Evolutionary conservation across 2,888 invertebrate genomes (phyloP), one percentile per base, ranked within the genome.

Genomic region (Drosophila anomelani): DNA sequence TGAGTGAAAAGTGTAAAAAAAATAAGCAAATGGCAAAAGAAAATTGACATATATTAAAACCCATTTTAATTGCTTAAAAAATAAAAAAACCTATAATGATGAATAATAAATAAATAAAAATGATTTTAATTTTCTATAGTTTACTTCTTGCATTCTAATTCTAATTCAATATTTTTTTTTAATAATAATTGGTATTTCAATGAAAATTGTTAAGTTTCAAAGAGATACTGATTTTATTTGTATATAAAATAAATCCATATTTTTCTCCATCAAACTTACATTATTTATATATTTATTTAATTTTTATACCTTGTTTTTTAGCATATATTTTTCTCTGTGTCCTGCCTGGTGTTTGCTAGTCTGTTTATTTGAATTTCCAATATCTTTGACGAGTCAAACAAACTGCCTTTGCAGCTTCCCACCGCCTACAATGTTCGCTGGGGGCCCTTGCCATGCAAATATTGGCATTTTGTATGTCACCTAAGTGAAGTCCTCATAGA

Each of bases 401-500:
- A 64, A 49, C 63, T 49, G 54, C 41, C 54, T 47, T 47, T 59
- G 47, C 41, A 29, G 20, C 36, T 17, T 46, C 15, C 29, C 23
- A 2, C 47, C n/a, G 9, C 26, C 29, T 5, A 32, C 20, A 41
- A 23, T 49, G 51, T 17, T 10, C 10, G n/a, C 1, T 17, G 43
- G 43, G 9, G 34, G 38, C 17, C 13, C 46, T 47, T 43, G 60
- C 36, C 44, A 57, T 66, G 60, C 66, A 78, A 78, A 74, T 74
- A 78, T 76, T 68, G 74, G 53, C 59, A 68, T 62, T 68, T 76
- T 47, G 77, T 54, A 43, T 77, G 74, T 74, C 77, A 76, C 74
- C 60, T 60, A 76, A 63, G 41, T 57, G 64, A 60, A 41, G 68
- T 68, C 71, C 68, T 68, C 71, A 71, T 70, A 71, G 68, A 36